phyloP scores from a whole-genome alignment of 2,797 vertebrate genomes.

The Bovichtus variegatus region DNA sequence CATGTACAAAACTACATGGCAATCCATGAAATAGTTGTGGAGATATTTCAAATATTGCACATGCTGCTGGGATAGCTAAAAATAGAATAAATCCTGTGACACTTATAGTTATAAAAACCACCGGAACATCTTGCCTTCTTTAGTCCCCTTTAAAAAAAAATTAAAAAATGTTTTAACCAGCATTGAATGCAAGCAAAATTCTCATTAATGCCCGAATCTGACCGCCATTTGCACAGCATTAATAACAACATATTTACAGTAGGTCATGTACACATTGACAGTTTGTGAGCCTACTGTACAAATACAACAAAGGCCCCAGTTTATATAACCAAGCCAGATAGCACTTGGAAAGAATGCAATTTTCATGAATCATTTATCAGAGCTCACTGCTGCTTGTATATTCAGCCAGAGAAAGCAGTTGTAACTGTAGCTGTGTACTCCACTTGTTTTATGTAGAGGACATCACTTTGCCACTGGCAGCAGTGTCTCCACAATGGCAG shows the following conservation, averaged over 20 bases:
- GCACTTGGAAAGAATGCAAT: constrained; percentile 25
- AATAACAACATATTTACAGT: constrained; percentile 14
- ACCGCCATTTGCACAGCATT: background rate
- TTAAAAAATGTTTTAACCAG: background rate
- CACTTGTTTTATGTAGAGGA: constrained; percentile 46
- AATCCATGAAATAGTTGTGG: background rate
- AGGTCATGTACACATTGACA: background rate
- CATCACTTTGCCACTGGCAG: constrained; percentile 61
- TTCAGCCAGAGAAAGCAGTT: constrained; percentile 38
- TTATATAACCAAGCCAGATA: constrained; percentile 33
- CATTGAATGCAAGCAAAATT: constrained; percentile 1
- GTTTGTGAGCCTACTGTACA: constrained; percentile 21
- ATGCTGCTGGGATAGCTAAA: background rate
- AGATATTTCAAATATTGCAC: background rate
- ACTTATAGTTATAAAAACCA: background rate
- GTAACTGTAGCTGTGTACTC: constrained; percentile 34
- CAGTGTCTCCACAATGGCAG: constrained; percentile 38
- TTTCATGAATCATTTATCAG: constrained; percentile 66
- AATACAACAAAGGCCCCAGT: constrained; percentile 23
- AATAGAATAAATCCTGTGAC: background rate
- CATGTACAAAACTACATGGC: background rate
- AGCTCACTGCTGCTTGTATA: constrained; percentile 17
- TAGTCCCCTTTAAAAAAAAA: background rate
- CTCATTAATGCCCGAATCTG: constrained; percentile 21
- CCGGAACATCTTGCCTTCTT: background rate